Evolutionary conservation across 2,797 vertebrate genomes (phyloP), one percentile per base, ranked within the genome.

Genomic region (Macroramphosus scolopax): DNA sequence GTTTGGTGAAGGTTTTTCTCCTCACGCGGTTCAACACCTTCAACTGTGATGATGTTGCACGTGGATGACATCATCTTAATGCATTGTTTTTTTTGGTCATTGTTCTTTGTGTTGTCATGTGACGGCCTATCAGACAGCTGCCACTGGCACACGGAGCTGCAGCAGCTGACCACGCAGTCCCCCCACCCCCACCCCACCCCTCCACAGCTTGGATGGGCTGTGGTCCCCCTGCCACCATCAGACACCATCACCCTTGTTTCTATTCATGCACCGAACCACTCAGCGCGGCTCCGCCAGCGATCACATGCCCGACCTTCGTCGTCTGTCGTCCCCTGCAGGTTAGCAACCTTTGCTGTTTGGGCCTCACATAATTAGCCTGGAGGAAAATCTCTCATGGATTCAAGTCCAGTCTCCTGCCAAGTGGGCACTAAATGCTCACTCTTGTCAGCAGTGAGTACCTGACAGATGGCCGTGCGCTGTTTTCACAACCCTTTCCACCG

Each of bases 381-480:
- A 6, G 41, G 24, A 43, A 51, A 61, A 51, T 57, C 30, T 63
- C n/a, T n/a, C n/a, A 41, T 69, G 46, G 62, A 72, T 51, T n/a
- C n/a, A n/a, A n/a, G n/a, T n/a, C n/a, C n/a, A n/a, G n/a, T n/a
- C n/a, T n/a, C 28, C 42, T 68, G 71, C 64, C 61, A 73, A 63
- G 57, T 26, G 57, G 25, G 29, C 63, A 51, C 59, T 74, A 69
- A 73, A 69, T 63, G 44, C 51, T 74, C 63, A 58, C 72, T 72
- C 72, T 51, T 78, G 72, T 82, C 72, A 64, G 62, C 62, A 61
- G 20, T 55, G 56, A 70, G 51, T 60, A 72, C 62, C 70, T 77
- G 76, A 74, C 82, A 85, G 82, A 85, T 85, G 78, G 77, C 75
- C 66, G 63, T 43, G 44, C 24, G 48, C 52, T 64, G 37, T 66